A percentile compares a stretch with the other conserved stretches of the same genome.
Conservation (phyloP, 2,113 vertebrate species). For the Tapirus terrestris region DNA sequence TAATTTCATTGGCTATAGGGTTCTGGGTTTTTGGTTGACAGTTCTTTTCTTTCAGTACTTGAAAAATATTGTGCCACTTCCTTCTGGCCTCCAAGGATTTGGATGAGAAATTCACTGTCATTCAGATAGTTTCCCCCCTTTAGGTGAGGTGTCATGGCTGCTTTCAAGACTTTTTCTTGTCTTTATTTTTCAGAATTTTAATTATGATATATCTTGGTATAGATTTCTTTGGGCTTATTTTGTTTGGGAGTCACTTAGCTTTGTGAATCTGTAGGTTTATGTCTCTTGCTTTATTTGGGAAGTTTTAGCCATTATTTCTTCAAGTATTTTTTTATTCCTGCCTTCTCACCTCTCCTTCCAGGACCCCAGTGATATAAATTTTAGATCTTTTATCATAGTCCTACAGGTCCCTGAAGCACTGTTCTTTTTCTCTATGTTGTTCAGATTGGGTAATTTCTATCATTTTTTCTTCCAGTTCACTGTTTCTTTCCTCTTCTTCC, state of each 20-base stretch:
- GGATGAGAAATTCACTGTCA: not conserved
- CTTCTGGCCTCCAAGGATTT: not conserved
- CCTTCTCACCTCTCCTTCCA: not conserved
- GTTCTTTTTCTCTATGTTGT: not conserved
- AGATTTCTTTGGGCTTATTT: not conserved
- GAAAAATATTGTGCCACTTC: not conserved
- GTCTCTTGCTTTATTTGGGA: not conserved
- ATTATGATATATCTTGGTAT: not conserved
- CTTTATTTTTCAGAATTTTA: constrained; percentile 28
- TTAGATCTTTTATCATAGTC: not conserved
- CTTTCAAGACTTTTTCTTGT: not conserved
- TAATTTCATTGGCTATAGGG: not conserved
- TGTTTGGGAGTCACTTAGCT: not conserved
- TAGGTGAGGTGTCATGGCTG: not conserved
- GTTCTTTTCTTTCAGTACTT: not conserved
- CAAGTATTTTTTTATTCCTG: not conserved
- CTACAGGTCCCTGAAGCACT: not conserved
- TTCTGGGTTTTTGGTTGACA: not conserved
- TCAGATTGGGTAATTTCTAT: not conserved
- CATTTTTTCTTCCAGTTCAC: not conserved
- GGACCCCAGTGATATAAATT: not conserved
- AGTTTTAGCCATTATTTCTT: not conserved
- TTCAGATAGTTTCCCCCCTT: not conserved
- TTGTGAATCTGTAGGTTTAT: not conserved
- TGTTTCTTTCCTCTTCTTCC: not conserved